A percentile compares a stretch with the other conserved stretches of the same genome.
phyloP scores from a whole-genome alignment of 2,888 invertebrate species.

The Lycia hirtaria region DNA sequence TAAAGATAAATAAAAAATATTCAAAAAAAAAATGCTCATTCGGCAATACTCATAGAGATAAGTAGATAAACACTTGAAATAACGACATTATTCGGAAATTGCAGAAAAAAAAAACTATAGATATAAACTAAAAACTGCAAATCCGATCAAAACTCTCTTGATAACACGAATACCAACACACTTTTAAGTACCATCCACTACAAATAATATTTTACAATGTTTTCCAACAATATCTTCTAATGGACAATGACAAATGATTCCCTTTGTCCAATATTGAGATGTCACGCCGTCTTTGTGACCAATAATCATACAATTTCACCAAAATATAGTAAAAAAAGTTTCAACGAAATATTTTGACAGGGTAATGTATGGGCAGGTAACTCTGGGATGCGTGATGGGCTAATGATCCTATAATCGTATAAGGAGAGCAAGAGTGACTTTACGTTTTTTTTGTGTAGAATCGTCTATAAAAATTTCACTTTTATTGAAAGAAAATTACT shows the following conservation, averaged over 20 bases:
- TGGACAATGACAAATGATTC: conserved; percentile 84
- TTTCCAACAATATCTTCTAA: conserved; percentile 78
- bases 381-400: conserved; percentile 57
- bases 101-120: too few species aligned
- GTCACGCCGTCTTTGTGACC: conserved; percentile 69
- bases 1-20: too few species aligned
- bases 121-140: not conserved
- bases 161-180: not conserved
- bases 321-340: conserved; percentile 68
- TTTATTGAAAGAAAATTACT: conserved; percentile 19
- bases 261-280: conserved; percentile 79
- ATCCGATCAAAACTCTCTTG: not conserved
- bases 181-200: conserved; percentile 34
- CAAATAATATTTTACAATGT: conserved; percentile 67
- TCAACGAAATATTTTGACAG: conserved; percentile 83
- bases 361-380: conserved; percentile 78
- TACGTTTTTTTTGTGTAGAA: conserved; percentile 28
- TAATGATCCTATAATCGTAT: conserved; percentile 76
- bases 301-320: conserved; percentile 78
- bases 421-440: conserved; percentile 38
- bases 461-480: conserved; percentile 20
- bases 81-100: too few species aligned
- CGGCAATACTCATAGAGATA: too few species aligned
- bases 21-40: too few species aligned
- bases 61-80: too few species aligned